Evolutionary conservation across 2,888 invertebrate species (phyloP).

Genomic region (Coleophora deauratella): DNA sequence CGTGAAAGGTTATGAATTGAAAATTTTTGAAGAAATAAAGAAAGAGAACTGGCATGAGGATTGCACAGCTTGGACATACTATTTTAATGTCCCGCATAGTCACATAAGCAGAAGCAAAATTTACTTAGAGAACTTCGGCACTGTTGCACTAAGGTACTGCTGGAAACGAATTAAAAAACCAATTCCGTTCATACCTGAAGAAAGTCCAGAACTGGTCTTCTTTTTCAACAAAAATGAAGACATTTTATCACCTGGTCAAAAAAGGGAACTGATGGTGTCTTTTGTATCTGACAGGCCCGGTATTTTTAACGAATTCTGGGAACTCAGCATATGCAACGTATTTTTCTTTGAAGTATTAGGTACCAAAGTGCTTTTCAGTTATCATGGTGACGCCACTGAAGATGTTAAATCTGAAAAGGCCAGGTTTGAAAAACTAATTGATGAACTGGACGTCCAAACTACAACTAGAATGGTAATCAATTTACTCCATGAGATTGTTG

Average conservation of each 20-base stretch:
- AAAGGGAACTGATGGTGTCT: conserved; percentile 52
- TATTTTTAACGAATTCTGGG: conserved; percentile 63
- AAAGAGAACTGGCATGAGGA: conserved; percentile 33
- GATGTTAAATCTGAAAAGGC: conserved; percentile 26
- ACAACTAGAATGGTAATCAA: conserved; percentile 27
- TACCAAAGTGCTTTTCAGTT: conserved; percentile 40
- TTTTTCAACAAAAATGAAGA: conserved; percentile 74
- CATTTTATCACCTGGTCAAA: conserved; percentile 65
- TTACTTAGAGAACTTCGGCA: conserved; percentile 66
- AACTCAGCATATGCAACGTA: conserved; percentile 54
- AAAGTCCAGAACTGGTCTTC: conserved; percentile 51
- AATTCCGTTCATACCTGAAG: conserved; percentile 42
- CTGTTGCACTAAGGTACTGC: conserved; percentile 55
- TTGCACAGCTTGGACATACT: conserved; percentile 53
- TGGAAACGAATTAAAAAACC: conserved; percentile 57
- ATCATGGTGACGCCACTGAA: conserved; percentile 48
- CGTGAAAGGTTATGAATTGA: conserved; percentile 27
- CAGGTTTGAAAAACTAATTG: conserved; percentile 20
- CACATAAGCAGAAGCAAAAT: conserved; percentile 48
- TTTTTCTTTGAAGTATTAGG: conserved; percentile 39
- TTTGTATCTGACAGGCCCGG: conserved; percentile 54
- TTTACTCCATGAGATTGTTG: conserved; percentile 32
- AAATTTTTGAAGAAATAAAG: conserved; percentile 28
- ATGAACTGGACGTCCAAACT: conserved; percentile 34
- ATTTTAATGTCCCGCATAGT: conserved; percentile 47